phyloP scores from a whole-genome alignment of 53 echinoderm and acorn worm species.

The Apostichopus leukothele region DNA sequence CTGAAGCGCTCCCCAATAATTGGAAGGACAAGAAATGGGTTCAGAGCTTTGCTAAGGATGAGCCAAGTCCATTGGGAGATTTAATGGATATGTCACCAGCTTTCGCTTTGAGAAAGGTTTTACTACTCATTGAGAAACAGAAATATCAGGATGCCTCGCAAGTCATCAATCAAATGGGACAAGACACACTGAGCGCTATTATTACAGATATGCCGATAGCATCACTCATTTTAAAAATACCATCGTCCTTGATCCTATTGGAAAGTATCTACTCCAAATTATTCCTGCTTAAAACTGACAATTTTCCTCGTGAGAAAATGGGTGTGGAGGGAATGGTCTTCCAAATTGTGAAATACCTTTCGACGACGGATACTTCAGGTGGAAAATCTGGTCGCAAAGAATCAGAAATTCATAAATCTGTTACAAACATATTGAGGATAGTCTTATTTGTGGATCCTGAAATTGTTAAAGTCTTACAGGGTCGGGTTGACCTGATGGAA shows the following conservation, averaged over 20 bases:
- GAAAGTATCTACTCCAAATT: constrained; percentile 91
- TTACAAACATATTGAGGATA: constrained; percentile 69
- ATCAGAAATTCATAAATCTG: constrained; percentile 56
- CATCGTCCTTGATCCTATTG: constrained; percentile 64
- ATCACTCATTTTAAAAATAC: constrained; percentile 67
- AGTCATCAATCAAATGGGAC: constrained; percentile 80
- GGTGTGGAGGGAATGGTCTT: constrained; percentile 74
- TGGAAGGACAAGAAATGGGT: constrained; percentile 90
- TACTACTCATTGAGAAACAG: constrained; percentile 81
- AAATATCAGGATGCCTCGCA: constrained; percentile 88
- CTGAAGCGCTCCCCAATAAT: constrained; percentile 11
- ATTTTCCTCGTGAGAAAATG: constrained; percentile 74
- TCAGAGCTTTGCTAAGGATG: constrained; percentile 77
- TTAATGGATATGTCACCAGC: constrained; percentile 81
- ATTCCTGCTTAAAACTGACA: constrained; percentile 70
- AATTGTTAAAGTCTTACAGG: constrained; percentile 72
- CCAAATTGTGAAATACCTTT: constrained; percentile 80
- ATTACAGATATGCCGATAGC: constrained; percentile 68
- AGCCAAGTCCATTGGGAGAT: constrained; percentile 78
- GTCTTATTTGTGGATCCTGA: constrained; percentile 81
- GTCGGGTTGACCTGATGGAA: constrained; percentile 80
- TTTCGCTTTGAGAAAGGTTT: constrained; percentile 74
- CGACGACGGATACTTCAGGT: constrained; percentile 56
- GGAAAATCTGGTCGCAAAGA: constrained; percentile 42
- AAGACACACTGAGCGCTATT: constrained; percentile 64